A percentile compares a stretch with the other conserved stretches of the same genome.
Evolutionary conservation across 1,140 invertebrate species (phyloP).

Genomic region (Coboldia fuscipes): DNA sequence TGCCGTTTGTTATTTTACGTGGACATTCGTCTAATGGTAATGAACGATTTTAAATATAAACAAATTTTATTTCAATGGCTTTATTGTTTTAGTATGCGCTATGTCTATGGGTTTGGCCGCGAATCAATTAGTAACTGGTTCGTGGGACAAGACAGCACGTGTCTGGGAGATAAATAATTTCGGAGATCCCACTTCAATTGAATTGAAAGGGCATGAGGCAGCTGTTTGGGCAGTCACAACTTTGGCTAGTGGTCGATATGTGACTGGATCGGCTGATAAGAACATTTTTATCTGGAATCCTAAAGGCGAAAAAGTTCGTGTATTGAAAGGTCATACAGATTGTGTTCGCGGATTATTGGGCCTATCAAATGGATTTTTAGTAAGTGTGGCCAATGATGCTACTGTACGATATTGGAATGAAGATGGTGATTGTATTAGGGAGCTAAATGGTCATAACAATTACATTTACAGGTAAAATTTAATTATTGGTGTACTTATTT

Average conservation of each 20-base stretch:
- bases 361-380: conserved; percentile 42
- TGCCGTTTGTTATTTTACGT: conserved; percentile 40
- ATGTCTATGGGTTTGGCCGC: conserved; percentile 21
- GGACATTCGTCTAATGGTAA: conserved; percentile 50
- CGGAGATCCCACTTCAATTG: conserved; percentile 24
- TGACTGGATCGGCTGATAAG: conserved; percentile 84
- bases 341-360: conserved; percentile 64
- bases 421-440: conserved; percentile 52
- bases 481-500: conserved; percentile 22
- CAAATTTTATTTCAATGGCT: neutral
- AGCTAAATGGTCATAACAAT: conserved; percentile 61
- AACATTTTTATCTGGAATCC: conserved; percentile 63
- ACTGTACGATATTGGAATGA: conserved; percentile 61
- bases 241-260: conserved; percentile 32
- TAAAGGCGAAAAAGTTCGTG: conserved; percentile 21
- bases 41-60: neutral
- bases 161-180: conserved; percentile 44
- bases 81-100: conserved; percentile 19
- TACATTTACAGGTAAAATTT: too few species aligned
- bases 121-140: conserved; percentile 37
- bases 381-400: conserved; percentile 83
- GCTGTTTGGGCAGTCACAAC: conserved; percentile 76
- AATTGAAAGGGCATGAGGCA: conserved; percentile 54
- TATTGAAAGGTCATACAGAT: conserved; percentile 59
- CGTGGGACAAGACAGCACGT: conserved; percentile 75